Evolutionary conservation across 2,888 invertebrate genomes (phyloP).

Genomic region (Malthinus seriepunctatus): DNA sequence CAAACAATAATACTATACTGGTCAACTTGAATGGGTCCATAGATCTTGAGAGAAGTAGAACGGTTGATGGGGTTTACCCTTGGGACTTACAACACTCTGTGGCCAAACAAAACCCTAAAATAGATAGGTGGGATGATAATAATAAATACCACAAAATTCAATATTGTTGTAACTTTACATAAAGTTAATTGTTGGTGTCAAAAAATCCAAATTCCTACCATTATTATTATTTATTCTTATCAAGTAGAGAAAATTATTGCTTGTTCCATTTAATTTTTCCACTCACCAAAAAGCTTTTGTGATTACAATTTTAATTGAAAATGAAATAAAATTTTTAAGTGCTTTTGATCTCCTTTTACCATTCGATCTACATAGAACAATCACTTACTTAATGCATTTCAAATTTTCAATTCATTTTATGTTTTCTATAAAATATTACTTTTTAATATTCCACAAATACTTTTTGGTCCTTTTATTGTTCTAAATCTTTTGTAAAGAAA

Average conservation of each 20-base stretch:
- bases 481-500: no score
- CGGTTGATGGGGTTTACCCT: constrained; percentile 36
- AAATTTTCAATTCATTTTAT: no score
- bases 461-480: no score
- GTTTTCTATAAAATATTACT: no score
- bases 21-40: constrained; percentile 36
- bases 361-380: background rate
- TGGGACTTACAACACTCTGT: constrained; percentile 35
- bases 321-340: constrained; percentile 40
- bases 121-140: constrained; percentile 25
- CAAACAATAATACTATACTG: constrained; percentile 29
- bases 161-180: constrained; percentile 22
- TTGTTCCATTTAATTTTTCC: constrained; percentile 22
- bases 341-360: constrained; percentile 41
- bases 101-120: constrained; percentile 28
- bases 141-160: constrained; percentile 27
- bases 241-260: background rate
- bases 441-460: no score
- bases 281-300: constrained; percentile 19
- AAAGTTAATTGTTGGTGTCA: background rate
- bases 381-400: no score
- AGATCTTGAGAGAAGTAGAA: constrained; percentile 38
- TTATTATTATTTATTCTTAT: background rate
- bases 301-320: constrained; percentile 37
- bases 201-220: background rate